These are phyloP conservation scores for Apogon hyalosoma DNA, from an alignment of 2,797 vertebrate species.

Conservation along the genomic window DNA sequence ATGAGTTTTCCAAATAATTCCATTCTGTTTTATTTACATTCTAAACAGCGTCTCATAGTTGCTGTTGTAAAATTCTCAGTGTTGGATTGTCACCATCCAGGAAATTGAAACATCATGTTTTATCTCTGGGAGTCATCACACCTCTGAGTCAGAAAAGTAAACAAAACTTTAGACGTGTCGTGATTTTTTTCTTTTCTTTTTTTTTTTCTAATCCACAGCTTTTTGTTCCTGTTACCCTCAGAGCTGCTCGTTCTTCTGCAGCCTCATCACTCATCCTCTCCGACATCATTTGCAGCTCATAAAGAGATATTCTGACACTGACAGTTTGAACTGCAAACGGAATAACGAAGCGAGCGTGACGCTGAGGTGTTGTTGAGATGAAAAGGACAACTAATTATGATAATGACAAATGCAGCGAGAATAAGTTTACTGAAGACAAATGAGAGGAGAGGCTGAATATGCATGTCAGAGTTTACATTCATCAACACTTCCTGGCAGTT, in stretches of 20 bases:
- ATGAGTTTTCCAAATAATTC: too few relatives aligned
- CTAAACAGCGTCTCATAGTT: too few relatives aligned
- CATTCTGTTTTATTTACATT: too few relatives aligned
- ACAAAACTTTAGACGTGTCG: conserved; percentile 20
- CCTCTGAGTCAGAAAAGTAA: conserved; percentile 39
- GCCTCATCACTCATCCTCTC: conserved; percentile 27
- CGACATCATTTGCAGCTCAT: conserved; percentile 36
- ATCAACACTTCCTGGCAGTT: background rate
- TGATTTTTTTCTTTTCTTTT: background rate
- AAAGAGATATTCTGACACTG: conserved; percentile 24
- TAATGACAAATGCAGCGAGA: background rate
- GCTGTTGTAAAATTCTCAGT: conserved; percentile 13
- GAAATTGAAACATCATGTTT: conserved; percentile 6
- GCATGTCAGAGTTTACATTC: background rate
- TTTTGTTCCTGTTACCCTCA: conserved; percentile 27
- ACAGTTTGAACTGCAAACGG: conserved; percentile 19
- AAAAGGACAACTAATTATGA: background rate
- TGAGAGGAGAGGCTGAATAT: background rate
- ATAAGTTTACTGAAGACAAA: background rate
- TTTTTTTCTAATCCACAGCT: conserved; percentile 8
- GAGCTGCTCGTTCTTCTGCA: conserved; percentile 23
- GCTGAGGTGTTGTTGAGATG: conserved; percentile 3
- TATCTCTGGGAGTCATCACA: conserved; percentile 25
- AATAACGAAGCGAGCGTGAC: conserved; percentile 27
- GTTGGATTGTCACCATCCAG: conserved; percentile 5